Base-by-base conservation (phyloP, 2,113 vertebrate species). In the Phylloscopus whistleri region DNA sequence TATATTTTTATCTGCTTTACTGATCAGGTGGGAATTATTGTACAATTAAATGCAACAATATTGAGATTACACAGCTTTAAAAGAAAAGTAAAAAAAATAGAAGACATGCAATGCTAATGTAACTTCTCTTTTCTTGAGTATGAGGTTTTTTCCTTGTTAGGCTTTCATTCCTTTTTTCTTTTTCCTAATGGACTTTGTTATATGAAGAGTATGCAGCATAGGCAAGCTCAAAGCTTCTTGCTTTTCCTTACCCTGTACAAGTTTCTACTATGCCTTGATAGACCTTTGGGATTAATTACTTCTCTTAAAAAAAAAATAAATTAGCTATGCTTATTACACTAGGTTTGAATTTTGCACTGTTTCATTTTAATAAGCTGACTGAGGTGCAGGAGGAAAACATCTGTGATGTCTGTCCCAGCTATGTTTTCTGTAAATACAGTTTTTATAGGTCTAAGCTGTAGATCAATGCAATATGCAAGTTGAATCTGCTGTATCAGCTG, bases 211-310 rank as follows among this genome's bases (percentile, higher is more conserved):
- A 9, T 35, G 26, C n/a, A 66, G 28, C 46, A 35, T 2, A 68
- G 66, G 24, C 28, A 69, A 69, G 8, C 69, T 75, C 56, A 70
- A 70, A 78, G 23, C 53, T 93, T 68, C 53, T 79, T 93, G 43
- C 22, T 49, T 89, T 91, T 84, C 23, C 37, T 51, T 39, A 48
- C 20, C 4, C 24, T 70, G 15, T 44, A 15, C 18, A 56, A 56
- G 28, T 14, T 58, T 87, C 52, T 73, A 10, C 46, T 83, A 49
- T 55, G 41, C 58, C 92, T 84, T 72, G 49, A 13, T 14, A 91
- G 48, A 74, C 55, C 72, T 88, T 81, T 92, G 87, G 72, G 90
- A 87, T 91, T 91, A 93, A 94, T 89, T 89, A 87, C 35, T 94
- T 86, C 93, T 67, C 70, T 76, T 85, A 4, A 10, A 66, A 46